These are phyloP conservation scores for Sciurus vulgaris DNA, from an alignment of 2,797 vertebrate species.

Conservation along the genomic window DNA sequence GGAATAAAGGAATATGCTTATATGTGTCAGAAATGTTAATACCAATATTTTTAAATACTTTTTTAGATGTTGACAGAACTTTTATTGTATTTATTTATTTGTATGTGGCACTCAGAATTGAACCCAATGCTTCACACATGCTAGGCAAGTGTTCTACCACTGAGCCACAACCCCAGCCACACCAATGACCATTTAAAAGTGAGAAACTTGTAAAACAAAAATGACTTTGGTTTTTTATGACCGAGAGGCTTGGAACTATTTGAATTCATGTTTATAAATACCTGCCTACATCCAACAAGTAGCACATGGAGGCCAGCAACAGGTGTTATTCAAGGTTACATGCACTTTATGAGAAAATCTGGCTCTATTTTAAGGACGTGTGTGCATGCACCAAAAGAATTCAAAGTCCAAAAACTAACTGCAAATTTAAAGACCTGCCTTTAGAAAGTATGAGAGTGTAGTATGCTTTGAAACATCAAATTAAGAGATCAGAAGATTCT, in stretches of 20 bases:
- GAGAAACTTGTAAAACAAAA: slow-evolving; percentile 47
- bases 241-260: slow-evolving; percentile 65
- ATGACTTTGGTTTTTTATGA: slow-evolving; percentile 76
- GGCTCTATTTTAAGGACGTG: slow-evolving; percentile 52
- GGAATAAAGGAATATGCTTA: too few species aligned
- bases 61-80: too few species aligned
- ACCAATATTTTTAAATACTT: too few species aligned
- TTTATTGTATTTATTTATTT: too few species aligned
- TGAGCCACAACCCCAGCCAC: neutral
- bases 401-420: slow-evolving; percentile 61
- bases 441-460: slow-evolving; percentile 33
- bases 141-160: too few species aligned
- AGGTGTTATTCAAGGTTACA: slow-evolving; percentile 72
- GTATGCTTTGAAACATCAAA: too few species aligned
- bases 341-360: slow-evolving; percentile 66
- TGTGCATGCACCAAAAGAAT: slow-evolving; percentile 62
- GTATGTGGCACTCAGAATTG: too few species aligned
- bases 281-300: slow-evolving; percentile 77
- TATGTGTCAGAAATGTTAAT: too few species aligned
- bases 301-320: slow-evolving; percentile 83
- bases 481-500: too few species aligned
- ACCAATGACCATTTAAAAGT: slow-evolving; percentile 33
- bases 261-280: slow-evolving; percentile 85
- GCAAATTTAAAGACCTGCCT: slow-evolving; percentile 72
- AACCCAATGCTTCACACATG: too few species aligned